A percentile compares a stretch with the other conserved stretches of the same genome.
Conservation (phyloP, 2,797 vertebrate species). For the Megalops cyprinoides region DNA sequence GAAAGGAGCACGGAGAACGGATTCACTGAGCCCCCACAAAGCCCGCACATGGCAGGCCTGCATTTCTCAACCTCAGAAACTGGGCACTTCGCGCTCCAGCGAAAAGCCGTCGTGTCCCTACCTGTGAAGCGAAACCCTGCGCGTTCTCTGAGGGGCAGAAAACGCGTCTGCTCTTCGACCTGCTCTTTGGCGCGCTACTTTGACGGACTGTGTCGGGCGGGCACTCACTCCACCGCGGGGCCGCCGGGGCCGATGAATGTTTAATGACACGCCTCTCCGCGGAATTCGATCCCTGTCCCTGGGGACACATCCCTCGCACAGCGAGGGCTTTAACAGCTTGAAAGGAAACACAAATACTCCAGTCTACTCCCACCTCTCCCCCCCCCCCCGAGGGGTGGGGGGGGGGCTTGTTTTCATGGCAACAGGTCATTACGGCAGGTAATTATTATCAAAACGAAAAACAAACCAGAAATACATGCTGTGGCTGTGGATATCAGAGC, state of each 20-base stretch:
- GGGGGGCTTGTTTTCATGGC: not conserved
- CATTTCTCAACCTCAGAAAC: not conserved
- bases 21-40: too few species aligned
- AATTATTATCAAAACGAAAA: conserved; percentile 4
- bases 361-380: not conserved
- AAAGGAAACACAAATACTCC: not conserved
- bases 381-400: not conserved
- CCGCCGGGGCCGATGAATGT: conserved; percentile 5
- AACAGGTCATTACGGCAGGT: not conserved
- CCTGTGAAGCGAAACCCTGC: not conserved
- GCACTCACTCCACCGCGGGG: too few species aligned
- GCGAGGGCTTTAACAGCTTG: not conserved
- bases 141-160: not conserved
- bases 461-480: not conserved
- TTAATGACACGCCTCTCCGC: conserved; percentile 4
- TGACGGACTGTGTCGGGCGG: not conserved
- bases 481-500: not conserved
- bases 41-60: not conserved
- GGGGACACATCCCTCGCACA: not conserved
- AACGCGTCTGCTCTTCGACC: not conserved
- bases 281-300: not conserved
- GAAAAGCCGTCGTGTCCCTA: not conserved
- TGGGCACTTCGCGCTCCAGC: not conserved
- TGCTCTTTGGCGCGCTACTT: not conserved
- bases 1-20: too few species aligned